Base-by-base conservation (phyloP, 35 echinoderm and acorn worm genomes). In the Chiridota heheva region DNA sequence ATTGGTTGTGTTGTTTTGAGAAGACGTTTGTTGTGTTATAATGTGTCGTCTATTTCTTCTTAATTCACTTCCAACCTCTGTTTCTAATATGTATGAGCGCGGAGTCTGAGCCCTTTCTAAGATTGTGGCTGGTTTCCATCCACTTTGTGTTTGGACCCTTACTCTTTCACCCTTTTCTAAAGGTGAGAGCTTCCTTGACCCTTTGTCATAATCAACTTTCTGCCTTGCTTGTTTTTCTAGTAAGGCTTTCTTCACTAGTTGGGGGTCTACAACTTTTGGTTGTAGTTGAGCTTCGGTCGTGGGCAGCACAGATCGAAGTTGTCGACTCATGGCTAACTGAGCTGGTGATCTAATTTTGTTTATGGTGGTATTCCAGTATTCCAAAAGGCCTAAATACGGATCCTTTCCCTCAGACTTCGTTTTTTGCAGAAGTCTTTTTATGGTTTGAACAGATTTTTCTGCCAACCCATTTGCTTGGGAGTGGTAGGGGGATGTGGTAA, bases 361-460 rank as follows among this genome's bases (percentile, higher is more conserved):
- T 13, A 78, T 60, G 13, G 26, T 60, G 42, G 75, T 61, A 5
- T 78, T 78, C 32, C 68, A 5, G 20, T 75, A 85, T 32, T 60
- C 68, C 42, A 85, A 35, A 15, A 85, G 3, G 22, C 64, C 82
- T 44, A 73, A 16, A 27, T 60, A 85, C 1, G 57, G 69, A 32
- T 83, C 80, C 36, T 74, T 22, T 10, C 75, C 30, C 16, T 78
- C 37, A 4, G 28, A 28, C 39, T 75, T 69, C 3, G 57, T 40
- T 44, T 72, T 85, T 36, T 74, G 10, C 25, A 75, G 40, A 2
- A 85, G 26, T 0, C 56, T 40, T 47, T 70, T 40, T 22, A 57
- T 36, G 2, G 45, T 83, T 36, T 83, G 80, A 38, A 83, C 80
- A 55, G 64, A 62, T 67, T 55, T 85, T 20, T 85, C 69, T 29